Percentiles rank a stretch among this genome's conserved stretches.
Conservation (phyloP, 2,797 vertebrate genomes). For the Lithobates sylvaticus region DNA sequence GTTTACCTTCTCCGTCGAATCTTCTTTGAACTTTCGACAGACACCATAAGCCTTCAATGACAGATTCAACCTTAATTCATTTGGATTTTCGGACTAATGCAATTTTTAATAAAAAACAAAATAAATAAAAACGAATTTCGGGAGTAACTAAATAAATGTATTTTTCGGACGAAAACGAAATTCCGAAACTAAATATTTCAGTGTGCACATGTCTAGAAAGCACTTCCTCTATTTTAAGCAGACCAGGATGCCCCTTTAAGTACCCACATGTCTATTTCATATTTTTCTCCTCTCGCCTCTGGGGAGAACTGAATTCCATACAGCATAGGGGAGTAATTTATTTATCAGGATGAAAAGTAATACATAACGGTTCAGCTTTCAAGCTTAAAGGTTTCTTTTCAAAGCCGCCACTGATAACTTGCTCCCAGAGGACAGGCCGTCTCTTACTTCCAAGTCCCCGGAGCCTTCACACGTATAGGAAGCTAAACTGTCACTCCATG, state of each 20-base stretch:
- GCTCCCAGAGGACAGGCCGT: constrained; percentile 44
- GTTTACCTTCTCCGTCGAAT: too few relatives aligned
- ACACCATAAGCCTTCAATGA: too few relatives aligned
- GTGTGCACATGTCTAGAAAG: too few relatives aligned
- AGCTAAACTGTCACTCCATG: constrained; percentile 81
- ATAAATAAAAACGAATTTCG: too few relatives aligned
- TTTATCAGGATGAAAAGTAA: constrained; percentile 39
- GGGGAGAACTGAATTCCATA: constrained; percentile 16
- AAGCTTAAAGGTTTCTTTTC: constrained; percentile 36
- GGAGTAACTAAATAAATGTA: too few relatives aligned
- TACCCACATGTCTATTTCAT: neutral
- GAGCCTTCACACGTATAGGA: constrained; percentile 40
- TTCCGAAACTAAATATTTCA: too few relatives aligned
- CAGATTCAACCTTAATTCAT: too few relatives aligned
- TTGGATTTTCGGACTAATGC: too few relatives aligned
- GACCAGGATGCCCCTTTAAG: neutral
- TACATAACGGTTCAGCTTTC: constrained; percentile 46
- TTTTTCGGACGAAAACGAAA: too few relatives aligned
- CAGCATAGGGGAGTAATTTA: constrained; percentile 8
- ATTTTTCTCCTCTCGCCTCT: neutral
- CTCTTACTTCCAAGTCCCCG: constrained; percentile 32
- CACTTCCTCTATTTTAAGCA: neutral
- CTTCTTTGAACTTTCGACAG: too few relatives aligned
- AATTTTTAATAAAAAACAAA: too few relatives aligned
- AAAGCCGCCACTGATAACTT: constrained; percentile 43